Conservation (phyloP, 1,140 invertebrate genomes). For the Drosophila tropicalis region DNA sequence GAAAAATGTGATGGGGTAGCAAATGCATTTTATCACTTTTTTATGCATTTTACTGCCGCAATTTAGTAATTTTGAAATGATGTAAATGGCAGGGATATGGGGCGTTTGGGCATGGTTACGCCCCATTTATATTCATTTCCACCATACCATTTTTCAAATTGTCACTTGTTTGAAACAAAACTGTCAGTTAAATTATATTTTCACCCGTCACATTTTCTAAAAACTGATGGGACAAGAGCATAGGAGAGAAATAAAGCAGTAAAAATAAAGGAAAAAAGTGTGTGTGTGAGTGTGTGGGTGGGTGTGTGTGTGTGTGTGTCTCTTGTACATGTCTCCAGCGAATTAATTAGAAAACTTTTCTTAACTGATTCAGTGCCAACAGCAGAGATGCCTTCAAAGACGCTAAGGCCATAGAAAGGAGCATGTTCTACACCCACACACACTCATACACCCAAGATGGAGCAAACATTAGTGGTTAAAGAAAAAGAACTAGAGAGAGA, state of each 20-base stretch:
- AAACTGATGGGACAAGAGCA: constrained; percentile 30
- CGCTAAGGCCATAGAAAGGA: constrained; percentile 36
- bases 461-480: constrained; percentile 52
- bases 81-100: background rate
- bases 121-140: constrained; percentile 5
- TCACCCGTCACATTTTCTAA: constrained; percentile 48
- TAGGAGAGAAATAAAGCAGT: background rate
- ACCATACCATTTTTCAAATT: constrained; percentile 51
- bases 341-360: constrained; percentile 81
- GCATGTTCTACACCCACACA: constrained; percentile 29
- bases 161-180: constrained; percentile 62
- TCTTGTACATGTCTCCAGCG: constrained; percentile 56
- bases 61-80: constrained; percentile 58
- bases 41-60: constrained; percentile 53
- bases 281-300: constrained; percentile 11
- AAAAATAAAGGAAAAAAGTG: background rate
- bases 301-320: constrained; percentile 10
- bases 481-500: constrained; percentile 26
- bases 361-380: constrained; percentile 75
- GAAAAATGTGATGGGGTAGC: constrained; percentile 22
- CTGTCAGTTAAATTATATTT: constrained; percentile 76
- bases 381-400: constrained; percentile 56
- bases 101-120: background rate
- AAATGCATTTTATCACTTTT: constrained; percentile 74
- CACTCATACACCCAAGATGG: constrained; percentile 20